phyloP scores from a whole-genome alignment of 2,113 vertebrate genomes.

The Seriola dumerili region DNA sequence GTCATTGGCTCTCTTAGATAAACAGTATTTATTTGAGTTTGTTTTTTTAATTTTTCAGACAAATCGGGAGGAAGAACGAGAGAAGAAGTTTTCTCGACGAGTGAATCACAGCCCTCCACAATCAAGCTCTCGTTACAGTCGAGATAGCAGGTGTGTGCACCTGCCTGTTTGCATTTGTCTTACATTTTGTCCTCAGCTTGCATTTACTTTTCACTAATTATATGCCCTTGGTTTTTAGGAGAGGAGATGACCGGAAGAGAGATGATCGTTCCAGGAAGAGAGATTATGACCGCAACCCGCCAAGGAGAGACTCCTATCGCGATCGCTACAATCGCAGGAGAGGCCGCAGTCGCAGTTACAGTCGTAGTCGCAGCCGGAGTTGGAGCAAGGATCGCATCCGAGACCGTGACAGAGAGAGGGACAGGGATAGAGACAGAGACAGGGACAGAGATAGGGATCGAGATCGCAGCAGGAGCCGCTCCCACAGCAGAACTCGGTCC shows the following conservation, averaged over 20 bases:
- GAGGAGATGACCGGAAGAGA: constrained; percentile 94
- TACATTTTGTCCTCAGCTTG: not conserved
- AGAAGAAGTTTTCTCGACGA: constrained; percentile 95
- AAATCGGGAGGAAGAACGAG: constrained; percentile 93
- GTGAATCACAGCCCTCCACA: constrained; percentile 95
- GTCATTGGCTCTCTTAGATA: not conserved
- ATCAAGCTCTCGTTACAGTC: constrained; percentile 92
- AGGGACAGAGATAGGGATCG: constrained; percentile 83
- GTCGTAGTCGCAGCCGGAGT: constrained; percentile 94
- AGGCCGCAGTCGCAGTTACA: constrained; percentile 94
- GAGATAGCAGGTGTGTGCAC: constrained; percentile 91
- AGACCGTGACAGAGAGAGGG: constrained; percentile 92
- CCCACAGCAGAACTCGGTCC: constrained; percentile 86
- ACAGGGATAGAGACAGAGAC: constrained; percentile 86
- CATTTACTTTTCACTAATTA: not conserved
- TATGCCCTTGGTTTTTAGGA: constrained; percentile 79
- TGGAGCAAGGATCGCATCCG: constrained; percentile 94
- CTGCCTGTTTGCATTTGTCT: not conserved
- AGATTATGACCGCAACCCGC: constrained; percentile 94
- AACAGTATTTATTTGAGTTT: not conserved
- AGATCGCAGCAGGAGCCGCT: constrained; percentile 79
- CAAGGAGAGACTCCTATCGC: constrained; percentile 94
- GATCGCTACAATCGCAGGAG: constrained; percentile 96
- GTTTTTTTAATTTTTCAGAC: constrained; percentile 70
- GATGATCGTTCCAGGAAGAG: constrained; percentile 96